Percentiles rank a stretch among this genome's conserved stretches.
Evolutionary conservation across 92 coral and sea anemone species (phyloP).

Genomic region (Epizoanthus illoricatus): DNA sequence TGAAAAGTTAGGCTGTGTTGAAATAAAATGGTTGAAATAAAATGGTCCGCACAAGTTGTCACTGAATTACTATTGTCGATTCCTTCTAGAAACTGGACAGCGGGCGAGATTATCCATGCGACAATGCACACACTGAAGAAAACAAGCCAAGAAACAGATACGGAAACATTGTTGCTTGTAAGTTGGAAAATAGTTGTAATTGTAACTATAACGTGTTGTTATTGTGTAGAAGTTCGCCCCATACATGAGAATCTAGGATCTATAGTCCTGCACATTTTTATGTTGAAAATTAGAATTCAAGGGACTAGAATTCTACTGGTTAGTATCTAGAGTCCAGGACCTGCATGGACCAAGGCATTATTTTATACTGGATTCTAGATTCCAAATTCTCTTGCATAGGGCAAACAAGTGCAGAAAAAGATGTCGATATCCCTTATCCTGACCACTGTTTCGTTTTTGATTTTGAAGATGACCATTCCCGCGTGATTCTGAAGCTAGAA

Average conservation of each 20-base stretch:
- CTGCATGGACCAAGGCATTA: no score
- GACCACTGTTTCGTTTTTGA: not conserved
- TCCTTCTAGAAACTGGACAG: slow-evolving; percentile 86
- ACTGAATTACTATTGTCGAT: not conserved
- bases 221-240: no score
- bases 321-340: no score
- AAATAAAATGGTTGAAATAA: not conserved
- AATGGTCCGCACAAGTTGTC: no score
- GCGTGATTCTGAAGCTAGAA: slow-evolving; percentile 66
- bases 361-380: no score
- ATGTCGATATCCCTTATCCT: not conserved
- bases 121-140: slow-evolving; percentile 64
- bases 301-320: no score
- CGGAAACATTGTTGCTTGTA: slow-evolving; percentile 95
- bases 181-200: slow-evolving; percentile 21
- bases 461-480: slow-evolving; percentile 87
- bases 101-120: slow-evolving; percentile 81
- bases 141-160: slow-evolving; percentile 96
- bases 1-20: no score
- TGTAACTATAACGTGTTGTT: not conserved
- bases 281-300: no score
- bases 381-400: no score
- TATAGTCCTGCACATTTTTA: no score
- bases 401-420: not conserved
- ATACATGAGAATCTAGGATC: no score